These are phyloP conservation scores for Ametastegia equiseti DNA, from an alignment of 2,888 invertebrate species.

Conservation along the genomic window DNA sequence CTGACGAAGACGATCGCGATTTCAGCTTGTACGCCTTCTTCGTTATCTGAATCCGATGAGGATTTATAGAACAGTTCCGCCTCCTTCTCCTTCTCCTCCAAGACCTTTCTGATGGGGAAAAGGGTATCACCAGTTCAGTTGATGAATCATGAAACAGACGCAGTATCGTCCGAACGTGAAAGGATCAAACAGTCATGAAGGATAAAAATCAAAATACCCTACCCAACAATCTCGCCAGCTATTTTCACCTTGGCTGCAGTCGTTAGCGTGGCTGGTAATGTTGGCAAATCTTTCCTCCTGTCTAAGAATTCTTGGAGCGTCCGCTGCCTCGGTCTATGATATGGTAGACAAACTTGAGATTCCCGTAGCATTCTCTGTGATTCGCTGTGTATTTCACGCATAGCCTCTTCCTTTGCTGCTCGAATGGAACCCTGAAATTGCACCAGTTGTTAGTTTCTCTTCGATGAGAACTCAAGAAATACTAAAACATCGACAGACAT, in stretches of 20 bases:
- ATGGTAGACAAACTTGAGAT: slow-evolving; percentile 87
- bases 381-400: slow-evolving; percentile 89
- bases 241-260: slow-evolving; percentile 80
- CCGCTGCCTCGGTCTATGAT: slow-evolving; percentile 90
- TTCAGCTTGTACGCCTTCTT: slow-evolving; percentile 49
- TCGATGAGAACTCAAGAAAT: not conserved
- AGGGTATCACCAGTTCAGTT: not conserved
- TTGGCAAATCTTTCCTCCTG: slow-evolving; percentile 71
- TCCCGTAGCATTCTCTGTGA: slow-evolving; percentile 90
- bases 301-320: slow-evolving; percentile 88
- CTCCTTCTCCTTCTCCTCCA: slow-evolving; percentile 86
- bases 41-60: slow-evolving; percentile 80
- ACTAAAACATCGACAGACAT: not conserved
- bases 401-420: slow-evolving; percentile 79
- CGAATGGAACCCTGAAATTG: slow-evolving; percentile 59
- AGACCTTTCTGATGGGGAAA: slow-evolving; percentile 78
- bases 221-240: slow-evolving; percentile 78
- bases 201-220: slow-evolving; percentile 49
- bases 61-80: slow-evolving; percentile 87
- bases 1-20: not conserved
- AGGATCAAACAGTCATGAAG: slow-evolving; percentile 20
- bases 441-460: not conserved
- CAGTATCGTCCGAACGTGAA: not conserved
- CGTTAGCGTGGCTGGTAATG: slow-evolving; percentile 70
- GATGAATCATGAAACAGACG: not conserved